Evolutionary conservation across 2,888 invertebrate genomes (phyloP), one percentile per base, ranked within the genome.

Genomic region (Papilio gigon): DNA sequence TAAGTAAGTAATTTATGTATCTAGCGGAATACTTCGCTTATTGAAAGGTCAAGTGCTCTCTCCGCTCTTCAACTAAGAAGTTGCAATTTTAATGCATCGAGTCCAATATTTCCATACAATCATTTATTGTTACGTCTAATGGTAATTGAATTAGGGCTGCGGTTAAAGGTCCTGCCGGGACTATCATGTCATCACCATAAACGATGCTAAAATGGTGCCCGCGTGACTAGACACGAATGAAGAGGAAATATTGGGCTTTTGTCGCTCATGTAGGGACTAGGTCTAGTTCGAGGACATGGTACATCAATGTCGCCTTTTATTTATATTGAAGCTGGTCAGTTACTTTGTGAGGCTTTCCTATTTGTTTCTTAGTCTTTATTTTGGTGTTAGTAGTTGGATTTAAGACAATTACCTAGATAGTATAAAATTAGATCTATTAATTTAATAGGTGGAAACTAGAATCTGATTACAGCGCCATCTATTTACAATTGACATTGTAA

Each of bases 21-120:
- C 56, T 17, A 62, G 58, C 4, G 3, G 20, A 68, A 20, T n/a
- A 22, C 33, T 73, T 75, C 72, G 73, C 72, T 74, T 77, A 78
- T 77, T 74, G 74, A 87, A 87, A 88, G 88, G 87, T 86, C 84
- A 85, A 78, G 81, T 75, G 80, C 77, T 81, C 81, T 83, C 78
- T 78, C 74, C 76, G 77, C 78, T 81, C 80, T 81, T 78, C 78
- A 80, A 82, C 77, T 77, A 76, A 79, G 77, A 76, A 76, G 25
- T 80, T 79, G 78, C 77, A 78, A 81, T 82, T 80, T 81, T 80
- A 84, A 85, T 84, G 85, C 77, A 88, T 85, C 82, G 84, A 82
- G 86, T 82, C 74, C 88, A 84, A 84, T 85, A 90, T 90, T 88
- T 87, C 84, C 89, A 90, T 89, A 90, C 88, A 89, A 90, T 89